These are phyloP conservation scores for Danio rerio DNA, from an alignment of 2,113 vertebrate genomes.

Conservation along the genomic window DNA sequence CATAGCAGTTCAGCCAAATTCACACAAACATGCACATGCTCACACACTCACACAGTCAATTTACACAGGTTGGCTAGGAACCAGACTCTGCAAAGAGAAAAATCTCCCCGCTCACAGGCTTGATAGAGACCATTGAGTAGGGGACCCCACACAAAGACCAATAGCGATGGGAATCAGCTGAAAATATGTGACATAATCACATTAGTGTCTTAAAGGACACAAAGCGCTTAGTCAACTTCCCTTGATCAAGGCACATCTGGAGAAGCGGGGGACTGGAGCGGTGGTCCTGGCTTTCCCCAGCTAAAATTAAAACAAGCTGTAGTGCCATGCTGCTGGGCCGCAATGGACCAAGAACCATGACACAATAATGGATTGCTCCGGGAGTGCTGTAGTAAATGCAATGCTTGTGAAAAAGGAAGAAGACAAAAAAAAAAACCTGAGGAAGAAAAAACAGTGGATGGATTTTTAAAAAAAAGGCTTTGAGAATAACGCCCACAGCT, in stretches of 20 bases:
- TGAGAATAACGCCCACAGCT: constrained; percentile 77
- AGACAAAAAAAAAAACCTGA: constrained; percentile 54
- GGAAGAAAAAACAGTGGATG: constrained; percentile 61
- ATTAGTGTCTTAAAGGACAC: constrained; percentile 78
- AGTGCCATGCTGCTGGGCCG: constrained; percentile 72
- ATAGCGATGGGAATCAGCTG: constrained; percentile 76
- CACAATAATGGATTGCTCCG: constrained; percentile 77
- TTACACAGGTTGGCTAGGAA: constrained; percentile 76
- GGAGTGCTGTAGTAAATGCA: constrained; percentile 69
- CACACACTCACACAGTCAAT: constrained; percentile 58
- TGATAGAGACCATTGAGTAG: constrained; percentile 65
- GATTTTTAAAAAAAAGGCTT: constrained; percentile 71
- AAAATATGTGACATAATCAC: constrained; percentile 81
- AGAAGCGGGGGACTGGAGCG: constrained; percentile 67
- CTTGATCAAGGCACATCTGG: constrained; percentile 76
- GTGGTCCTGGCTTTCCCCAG: constrained; percentile 70
- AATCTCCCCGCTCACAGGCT: constrained; percentile 72
- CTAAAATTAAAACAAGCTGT: constrained; percentile 81
- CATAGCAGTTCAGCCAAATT: constrained; percentile 27
- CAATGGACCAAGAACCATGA: constrained; percentile 75
- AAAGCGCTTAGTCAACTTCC: constrained; percentile 78
- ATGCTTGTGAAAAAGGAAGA: constrained; percentile 60
- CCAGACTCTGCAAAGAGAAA: constrained; percentile 76
- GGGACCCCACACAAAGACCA: constrained; percentile 77
- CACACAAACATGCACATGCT: constrained; percentile 30